Conservation (phyloP, 2,113 vertebrate species). For the Aegithalos caudatus region DNA sequence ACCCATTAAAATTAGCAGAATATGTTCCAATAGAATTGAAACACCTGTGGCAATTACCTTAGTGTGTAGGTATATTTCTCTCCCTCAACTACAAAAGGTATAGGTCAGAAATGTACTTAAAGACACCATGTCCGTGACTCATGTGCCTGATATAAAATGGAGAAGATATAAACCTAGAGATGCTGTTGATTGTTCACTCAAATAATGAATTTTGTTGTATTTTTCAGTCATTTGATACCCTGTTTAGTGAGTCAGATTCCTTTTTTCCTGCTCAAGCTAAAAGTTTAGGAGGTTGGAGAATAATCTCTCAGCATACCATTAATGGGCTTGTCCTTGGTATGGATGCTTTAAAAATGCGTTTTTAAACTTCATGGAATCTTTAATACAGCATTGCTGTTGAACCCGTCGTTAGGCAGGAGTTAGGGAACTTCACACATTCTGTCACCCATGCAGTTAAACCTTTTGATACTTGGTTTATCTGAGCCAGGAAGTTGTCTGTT, state of each 20-base stretch:
- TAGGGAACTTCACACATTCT: not conserved
- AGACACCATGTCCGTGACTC: rapidly evolving
- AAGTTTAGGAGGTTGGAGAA: not conserved
- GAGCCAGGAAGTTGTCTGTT: not conserved
- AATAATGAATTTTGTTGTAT: not conserved
- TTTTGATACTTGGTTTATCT: not conserved
- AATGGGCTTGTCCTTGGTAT: not conserved
- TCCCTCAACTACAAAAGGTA: not conserved
- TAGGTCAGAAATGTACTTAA: not conserved
- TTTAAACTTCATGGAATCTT: not conserved
- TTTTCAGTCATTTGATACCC: not conserved
- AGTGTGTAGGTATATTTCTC: not conserved
- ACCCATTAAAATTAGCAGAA: not conserved
- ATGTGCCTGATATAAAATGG: not conserved
- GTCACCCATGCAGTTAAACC: not conserved
- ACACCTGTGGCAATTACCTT: not conserved
- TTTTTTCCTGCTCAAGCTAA: not conserved
- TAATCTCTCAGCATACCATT: not conserved
- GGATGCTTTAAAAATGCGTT: not conserved
- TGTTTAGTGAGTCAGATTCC: not conserved
- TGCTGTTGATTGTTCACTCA: not conserved
- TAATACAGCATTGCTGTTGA: not conserved
- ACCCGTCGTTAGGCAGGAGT: not conserved
- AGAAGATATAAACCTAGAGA: not conserved
- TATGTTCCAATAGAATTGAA: not conserved